Evolutionary conservation across 1,140 invertebrate genomes (phyloP).

Genomic region (Rhizoglyphus robini): DNA sequence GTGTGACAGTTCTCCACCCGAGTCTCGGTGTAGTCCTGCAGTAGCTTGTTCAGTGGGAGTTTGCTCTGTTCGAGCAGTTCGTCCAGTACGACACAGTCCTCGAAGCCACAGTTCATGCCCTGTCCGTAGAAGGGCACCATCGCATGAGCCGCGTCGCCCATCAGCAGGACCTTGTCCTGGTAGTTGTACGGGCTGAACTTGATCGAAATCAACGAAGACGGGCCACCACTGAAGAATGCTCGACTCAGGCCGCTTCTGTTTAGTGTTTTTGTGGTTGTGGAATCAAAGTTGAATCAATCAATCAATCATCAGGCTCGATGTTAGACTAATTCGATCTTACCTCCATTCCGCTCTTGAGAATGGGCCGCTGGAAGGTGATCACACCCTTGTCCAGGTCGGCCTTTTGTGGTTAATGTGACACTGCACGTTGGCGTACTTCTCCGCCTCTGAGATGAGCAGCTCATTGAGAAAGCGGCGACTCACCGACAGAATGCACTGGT

Average conservation of each 20-base stretch:
- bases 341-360: conserved; percentile 30
- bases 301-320: not conserved
- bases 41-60: conserved; percentile 33
- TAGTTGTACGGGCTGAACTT: conserved; percentile 47
- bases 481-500: conserved; percentile 82
- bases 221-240: conserved; percentile 55
- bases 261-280: too few relatives aligned
- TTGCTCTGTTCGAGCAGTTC: conserved; percentile 46
- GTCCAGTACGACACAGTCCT: conserved; percentile 77
- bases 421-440: conserved; percentile 59
- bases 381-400: conserved; percentile 55
- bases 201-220: conserved; percentile 63
- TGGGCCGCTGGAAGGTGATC: conserved; percentile 31
- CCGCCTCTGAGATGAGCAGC: conserved; percentile 60
- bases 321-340: not conserved
- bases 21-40: conserved; percentile 54
- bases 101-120: conserved; percentile 98
- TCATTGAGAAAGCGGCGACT: conserved; percentile 72
- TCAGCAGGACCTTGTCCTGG: conserved; percentile 54
- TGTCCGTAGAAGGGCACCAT: conserved; percentile 99
- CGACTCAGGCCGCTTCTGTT: conserved; percentile 44
- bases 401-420: conserved; percentile 69
- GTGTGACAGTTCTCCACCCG: conserved; percentile 71
- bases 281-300: not conserved
- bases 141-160: conserved; percentile 94